Percentiles rank a stretch among this genome's conserved stretches.
phyloP scores from a whole-genome alignment of 2,797 vertebrate species.

The Alcedo atthis region DNA sequence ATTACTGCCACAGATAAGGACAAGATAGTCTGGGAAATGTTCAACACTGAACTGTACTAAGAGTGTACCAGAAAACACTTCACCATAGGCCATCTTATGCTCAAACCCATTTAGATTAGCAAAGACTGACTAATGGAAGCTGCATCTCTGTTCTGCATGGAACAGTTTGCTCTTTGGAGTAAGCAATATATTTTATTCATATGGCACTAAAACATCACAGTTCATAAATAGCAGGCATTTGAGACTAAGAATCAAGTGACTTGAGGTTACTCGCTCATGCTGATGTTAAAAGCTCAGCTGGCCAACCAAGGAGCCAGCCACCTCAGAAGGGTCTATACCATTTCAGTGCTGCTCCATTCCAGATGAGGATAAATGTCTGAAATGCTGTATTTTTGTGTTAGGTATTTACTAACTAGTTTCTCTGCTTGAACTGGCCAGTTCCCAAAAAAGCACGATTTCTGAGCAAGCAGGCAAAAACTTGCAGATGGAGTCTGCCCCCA shows the following conservation, averaged over 20 bases:
- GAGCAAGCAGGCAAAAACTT: conserved; percentile 10
- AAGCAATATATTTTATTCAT: not conserved
- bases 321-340: not conserved
- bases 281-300: not conserved
- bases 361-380: not conserved
- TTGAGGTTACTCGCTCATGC: not conserved
- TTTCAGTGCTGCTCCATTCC: not conserved
- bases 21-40: not conserved
- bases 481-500: not conserved
- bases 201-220: not conserved
- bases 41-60: not conserved
- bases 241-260: not conserved
- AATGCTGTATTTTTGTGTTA: not conserved
- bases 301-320: not conserved
- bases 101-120: not conserved
- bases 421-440: not conserved
- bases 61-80: not conserved
- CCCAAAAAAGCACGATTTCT: not conserved
- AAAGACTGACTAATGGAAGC: not conserved
- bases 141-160: not conserved
- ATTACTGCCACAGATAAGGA: not conserved
- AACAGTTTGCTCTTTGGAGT: not conserved
- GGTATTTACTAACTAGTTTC: not conserved
- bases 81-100: not conserved
- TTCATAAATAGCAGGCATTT: not conserved